Evolutionary conservation across 2,113 vertebrate species (phyloP).

Genomic region (Phrynosoma platyrhinos): DNA sequence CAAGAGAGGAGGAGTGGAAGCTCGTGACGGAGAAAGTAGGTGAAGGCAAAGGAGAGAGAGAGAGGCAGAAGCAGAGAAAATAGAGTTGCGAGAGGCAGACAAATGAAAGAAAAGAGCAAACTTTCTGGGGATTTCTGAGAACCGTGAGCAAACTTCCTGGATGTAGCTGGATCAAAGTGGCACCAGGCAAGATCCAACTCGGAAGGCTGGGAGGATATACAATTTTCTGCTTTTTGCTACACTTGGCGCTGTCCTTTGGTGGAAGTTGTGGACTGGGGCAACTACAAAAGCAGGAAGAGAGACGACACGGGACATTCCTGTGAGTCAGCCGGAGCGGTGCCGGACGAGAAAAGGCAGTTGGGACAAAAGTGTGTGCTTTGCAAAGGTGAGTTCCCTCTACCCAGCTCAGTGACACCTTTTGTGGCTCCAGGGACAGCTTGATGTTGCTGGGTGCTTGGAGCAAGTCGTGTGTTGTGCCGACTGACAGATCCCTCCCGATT

Average conservation of each 20-base stretch:
- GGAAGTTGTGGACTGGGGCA: slow-evolving; percentile 10
- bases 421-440: not conserved
- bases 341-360: not conserved
- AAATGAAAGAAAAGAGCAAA: slow-evolving; percentile 9
- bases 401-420: not conserved
- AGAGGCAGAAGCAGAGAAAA: not conserved
- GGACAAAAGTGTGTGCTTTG: not conserved
- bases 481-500: not conserved
- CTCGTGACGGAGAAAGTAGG: not conserved
- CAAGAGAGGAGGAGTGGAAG: slow-evolving; percentile 22
- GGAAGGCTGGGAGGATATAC: not conserved
- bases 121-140: slow-evolving; percentile 29
- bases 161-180: slow-evolving; percentile 7
- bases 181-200: slow-evolving; percentile 15
- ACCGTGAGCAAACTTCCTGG: not conserved
- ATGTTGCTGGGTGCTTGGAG: not conserved
- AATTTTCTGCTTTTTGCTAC: not conserved
- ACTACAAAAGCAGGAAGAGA: slow-evolving; percentile 33
- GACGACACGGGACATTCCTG: not conserved
- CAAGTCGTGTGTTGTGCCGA: not conserved
- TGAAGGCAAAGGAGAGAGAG: not conserved
- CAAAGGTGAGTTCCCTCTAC: slow-evolving; percentile 20
- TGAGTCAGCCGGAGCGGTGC: not conserved
- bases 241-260: slow-evolving; percentile 17
- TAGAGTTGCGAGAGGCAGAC: not conserved